Evolutionary conservation across 2,113 vertebrate species (phyloP).

Genomic region (Myiozetetes cayanensis): DNA sequence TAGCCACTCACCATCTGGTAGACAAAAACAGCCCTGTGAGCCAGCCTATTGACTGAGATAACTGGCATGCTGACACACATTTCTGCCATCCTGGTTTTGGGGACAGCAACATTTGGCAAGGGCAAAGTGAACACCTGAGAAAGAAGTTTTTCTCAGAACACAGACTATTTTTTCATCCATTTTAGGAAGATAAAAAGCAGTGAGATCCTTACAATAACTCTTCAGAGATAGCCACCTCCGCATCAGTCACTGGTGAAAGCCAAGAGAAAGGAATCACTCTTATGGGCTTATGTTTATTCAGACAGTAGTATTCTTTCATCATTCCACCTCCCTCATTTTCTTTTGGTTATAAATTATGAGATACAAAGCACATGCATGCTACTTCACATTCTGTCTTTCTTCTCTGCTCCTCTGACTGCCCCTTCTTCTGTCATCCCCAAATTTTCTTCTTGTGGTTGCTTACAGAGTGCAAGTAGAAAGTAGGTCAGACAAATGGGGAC

Average conservation of each 20-base stretch:
- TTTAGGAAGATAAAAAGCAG: neutral
- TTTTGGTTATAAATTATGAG: neutral
- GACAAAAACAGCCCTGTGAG: neutral
- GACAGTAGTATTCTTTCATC: neutral
- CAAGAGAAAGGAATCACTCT: neutral
- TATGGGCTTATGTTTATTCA: neutral
- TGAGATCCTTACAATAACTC: neutral
- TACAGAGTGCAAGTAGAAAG: neutral
- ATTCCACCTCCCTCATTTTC: neutral
- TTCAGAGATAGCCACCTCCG: neutral
- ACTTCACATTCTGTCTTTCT: neutral
- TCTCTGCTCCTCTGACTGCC: neutral
- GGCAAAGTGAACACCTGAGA: neutral
- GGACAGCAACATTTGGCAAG: neutral
- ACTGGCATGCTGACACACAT: neutral
- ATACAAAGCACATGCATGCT: neutral
- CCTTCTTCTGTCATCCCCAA: neutral
- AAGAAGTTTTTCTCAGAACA: neutral
- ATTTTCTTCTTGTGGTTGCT: neutral
- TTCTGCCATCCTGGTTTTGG: neutral
- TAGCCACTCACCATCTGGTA: neutral
- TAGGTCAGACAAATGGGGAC: conserved; percentile 7
- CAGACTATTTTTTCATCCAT: neutral
- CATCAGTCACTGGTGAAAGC: neutral
- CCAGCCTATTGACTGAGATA: neutral